Percentiles rank a stretch among this genome's conserved stretches.
phyloP scores from a whole-genome alignment of 2,113 vertebrate species.

The Cottus gobio region DNA sequence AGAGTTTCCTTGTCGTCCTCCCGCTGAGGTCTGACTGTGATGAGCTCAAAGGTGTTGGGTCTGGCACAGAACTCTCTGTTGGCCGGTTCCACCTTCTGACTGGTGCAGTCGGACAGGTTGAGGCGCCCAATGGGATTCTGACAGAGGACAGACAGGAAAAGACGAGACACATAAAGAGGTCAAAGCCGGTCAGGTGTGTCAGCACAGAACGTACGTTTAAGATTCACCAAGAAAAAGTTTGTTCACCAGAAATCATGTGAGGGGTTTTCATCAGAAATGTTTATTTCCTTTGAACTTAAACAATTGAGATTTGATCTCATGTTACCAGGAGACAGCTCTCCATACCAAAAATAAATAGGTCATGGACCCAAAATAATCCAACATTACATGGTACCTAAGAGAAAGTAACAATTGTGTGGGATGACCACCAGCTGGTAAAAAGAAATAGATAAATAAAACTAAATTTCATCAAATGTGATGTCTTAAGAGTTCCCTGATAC shows the following conservation, averaged over 20 bases:
- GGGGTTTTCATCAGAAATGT: not conserved
- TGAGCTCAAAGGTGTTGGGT: slow-evolving; percentile 94
- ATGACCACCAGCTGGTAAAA: too few species aligned
- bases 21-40: slow-evolving; percentile 92
- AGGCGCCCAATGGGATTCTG: slow-evolving; percentile 93
- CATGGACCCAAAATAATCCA: not conserved
- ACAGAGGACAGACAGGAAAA: not conserved
- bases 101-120: slow-evolving; percentile 94
- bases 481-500: too few species aligned
- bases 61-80: slow-evolving; percentile 96
- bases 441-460: too few species aligned
- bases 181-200: not conserved
- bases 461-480: too few species aligned
- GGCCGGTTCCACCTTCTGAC: slow-evolving; percentile 89
- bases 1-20: slow-evolving; percentile 95
- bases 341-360: too few species aligned
- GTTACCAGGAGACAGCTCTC: not conserved
- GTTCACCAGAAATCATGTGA: not conserved
- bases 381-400: not conserved
- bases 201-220: not conserved
- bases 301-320: not conserved
- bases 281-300: too few species aligned
- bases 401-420: not conserved
- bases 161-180: not conserved
- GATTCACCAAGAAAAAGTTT: not conserved